phyloP scores from a whole-genome alignment of 2,888 invertebrate genomes.

The Chrysolina americana region DNA sequence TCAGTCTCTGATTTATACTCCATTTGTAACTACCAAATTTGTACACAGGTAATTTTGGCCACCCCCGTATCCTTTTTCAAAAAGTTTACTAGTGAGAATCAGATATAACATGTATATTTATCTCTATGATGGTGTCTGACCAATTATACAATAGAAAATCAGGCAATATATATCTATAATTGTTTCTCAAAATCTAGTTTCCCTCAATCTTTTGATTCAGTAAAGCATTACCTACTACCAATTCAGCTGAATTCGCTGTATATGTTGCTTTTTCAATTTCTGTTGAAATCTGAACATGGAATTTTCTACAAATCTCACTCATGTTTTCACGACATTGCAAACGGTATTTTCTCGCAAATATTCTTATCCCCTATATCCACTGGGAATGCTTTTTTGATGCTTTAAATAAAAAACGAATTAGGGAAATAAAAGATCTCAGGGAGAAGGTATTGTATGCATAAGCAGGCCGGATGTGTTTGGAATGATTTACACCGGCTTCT shows the following conservation, averaged over 20 bases:
- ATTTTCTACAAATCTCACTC: background rate
- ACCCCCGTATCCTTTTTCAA: no score
- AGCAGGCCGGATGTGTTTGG: constrained; percentile 10
- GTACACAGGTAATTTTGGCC: no score
- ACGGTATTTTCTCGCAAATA: background rate
- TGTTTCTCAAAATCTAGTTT: no score
- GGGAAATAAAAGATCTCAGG: background rate
- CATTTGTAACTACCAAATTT: no score
- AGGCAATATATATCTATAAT: no score
- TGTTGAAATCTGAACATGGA: background rate
- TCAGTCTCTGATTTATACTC: no score
- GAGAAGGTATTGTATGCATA: constrained; percentile 4
- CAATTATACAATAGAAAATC: no score
- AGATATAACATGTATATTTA: no score
- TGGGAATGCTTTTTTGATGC: constrained; percentile 8
- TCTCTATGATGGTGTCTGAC: no score
- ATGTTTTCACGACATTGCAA: background rate
- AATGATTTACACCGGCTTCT: constrained; percentile 2
- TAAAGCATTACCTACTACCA: no score
- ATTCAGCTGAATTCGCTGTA: background rate
- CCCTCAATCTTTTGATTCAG: no score
- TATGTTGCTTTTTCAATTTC: background rate
- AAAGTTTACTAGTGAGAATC: no score
- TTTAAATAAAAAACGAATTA: constrained; percentile 1
- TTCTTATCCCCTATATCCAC: background rate